Evolutionary conservation across 2,888 invertebrate species (phyloP).

Genomic region (Tenthredo livida): DNA sequence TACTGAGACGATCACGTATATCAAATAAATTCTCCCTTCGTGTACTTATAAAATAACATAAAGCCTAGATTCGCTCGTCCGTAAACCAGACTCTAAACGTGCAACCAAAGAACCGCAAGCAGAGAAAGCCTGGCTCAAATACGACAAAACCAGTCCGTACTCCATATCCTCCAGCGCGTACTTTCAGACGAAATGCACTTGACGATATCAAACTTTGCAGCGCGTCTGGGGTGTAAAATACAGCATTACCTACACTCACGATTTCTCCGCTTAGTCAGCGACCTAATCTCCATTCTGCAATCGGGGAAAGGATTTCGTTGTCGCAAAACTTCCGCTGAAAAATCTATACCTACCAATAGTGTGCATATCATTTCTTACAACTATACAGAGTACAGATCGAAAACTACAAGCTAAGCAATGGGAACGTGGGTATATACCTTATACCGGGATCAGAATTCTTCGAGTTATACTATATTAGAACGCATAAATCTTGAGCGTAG

Average conservation of each 20-base stretch:
- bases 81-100: neutral
- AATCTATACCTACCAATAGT: neutral
- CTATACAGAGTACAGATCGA: neutral
- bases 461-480: constrained; percentile 15
- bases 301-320: neutral
- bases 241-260: too few species aligned
- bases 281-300: neutral
- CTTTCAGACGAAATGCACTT: neutral
- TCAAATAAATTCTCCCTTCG: neutral
- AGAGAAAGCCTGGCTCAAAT: neutral
- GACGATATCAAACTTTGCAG: neutral
- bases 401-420: neutral
- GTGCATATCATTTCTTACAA: neutral
- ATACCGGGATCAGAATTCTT: neutral
- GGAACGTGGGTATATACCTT: neutral
- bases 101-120: neutral
- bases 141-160: neutral
- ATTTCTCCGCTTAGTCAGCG: too few species aligned
- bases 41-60: constrained; percentile 4
- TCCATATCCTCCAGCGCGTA: neutral
- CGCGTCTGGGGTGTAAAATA: too few species aligned
- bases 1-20: neutral
- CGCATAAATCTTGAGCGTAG: constrained; percentile 17
- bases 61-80: neutral
- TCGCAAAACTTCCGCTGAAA: neutral